phyloP scores from a whole-genome alignment of 2,888 invertebrate genomes.

The Pemphredon lugubris region DNA sequence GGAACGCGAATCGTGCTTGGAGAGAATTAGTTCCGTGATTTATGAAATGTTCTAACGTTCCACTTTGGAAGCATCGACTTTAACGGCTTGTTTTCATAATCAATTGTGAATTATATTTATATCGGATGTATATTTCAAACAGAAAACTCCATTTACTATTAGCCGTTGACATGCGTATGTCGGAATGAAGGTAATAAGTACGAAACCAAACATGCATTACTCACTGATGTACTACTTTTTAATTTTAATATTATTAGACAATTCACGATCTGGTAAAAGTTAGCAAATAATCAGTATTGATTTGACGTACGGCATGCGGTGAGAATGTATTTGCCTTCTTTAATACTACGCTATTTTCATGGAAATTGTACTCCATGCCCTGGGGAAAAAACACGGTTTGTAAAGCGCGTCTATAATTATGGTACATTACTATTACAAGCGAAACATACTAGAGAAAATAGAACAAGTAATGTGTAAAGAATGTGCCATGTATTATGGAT shows the following conservation, averaged over 20 bases:
- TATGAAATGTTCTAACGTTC: neutral
- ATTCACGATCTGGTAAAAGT: constrained; percentile 37
- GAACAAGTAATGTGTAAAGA: constrained; percentile 28
- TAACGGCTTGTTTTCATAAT: constrained; percentile 6
- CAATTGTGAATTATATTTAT: neutral
- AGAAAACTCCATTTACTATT: constrained; percentile 39
- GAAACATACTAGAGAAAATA: constrained; percentile 21
- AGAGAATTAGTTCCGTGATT: neutral
- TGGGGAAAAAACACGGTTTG: constrained; percentile 22
- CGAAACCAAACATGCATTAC: constrained; percentile 39
- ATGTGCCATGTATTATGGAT: constrained; percentile 53
- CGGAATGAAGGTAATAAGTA: constrained; percentile 17
- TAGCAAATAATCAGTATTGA: constrained; percentile 43
- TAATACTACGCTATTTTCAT: constrained; percentile 50
- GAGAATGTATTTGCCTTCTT: constrained; percentile 52
- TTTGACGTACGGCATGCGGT: constrained; percentile 40
- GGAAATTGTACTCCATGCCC: constrained; percentile 45
- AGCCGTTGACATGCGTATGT: constrained; percentile 37
- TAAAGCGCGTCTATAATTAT: constrained; percentile 48
- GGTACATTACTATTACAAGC: constrained; percentile 30
- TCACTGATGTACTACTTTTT: constrained; percentile 47
- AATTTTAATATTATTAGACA: constrained; percentile 48
- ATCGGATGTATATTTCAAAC: constrained; percentile 24
- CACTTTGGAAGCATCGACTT: neutral
- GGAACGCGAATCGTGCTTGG: neutral